Evolutionary conservation across 2,113 vertebrate species (phyloP).

Genomic region (Engraulis encrasicolus): DNA sequence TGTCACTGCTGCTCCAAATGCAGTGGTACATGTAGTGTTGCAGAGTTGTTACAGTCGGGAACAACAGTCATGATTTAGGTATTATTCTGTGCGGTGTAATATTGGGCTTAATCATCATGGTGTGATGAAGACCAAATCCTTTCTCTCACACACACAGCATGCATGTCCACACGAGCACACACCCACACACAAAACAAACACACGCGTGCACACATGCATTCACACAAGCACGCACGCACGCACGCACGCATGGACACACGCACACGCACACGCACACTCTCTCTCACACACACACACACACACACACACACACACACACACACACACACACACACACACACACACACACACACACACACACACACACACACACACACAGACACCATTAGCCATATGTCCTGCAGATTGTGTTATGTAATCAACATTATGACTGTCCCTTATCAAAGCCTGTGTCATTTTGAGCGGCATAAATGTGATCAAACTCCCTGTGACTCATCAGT

Average conservation of each 20-base stretch:
- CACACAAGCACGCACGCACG: no score
- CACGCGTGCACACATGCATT: no score
- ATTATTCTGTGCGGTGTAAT: background rate
- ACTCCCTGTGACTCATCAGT: constrained; percentile 51
- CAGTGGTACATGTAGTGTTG: constrained; percentile 38
- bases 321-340: no score
- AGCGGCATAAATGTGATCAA: constrained; percentile 64
- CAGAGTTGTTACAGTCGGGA: background rate
- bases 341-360: no score
- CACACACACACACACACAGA: background rate
- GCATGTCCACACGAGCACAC: no score
- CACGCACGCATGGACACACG: no score
- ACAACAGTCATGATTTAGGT: background rate
- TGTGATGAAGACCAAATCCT: background rate
- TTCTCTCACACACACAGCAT: background rate
- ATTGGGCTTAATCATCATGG: background rate
- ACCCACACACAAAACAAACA: no score
- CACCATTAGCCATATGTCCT: background rate
- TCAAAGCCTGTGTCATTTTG: constrained; percentile 51
- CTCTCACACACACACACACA: no score
- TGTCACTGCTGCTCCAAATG: constrained; percentile 38
- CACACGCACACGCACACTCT: no score
- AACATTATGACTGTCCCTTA: constrained; percentile 4
- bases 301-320: no score
- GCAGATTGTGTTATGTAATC: background rate